phyloP scores from a whole-genome alignment of 2,888 invertebrate genomes.

The Fragum whitleyi region DNA sequence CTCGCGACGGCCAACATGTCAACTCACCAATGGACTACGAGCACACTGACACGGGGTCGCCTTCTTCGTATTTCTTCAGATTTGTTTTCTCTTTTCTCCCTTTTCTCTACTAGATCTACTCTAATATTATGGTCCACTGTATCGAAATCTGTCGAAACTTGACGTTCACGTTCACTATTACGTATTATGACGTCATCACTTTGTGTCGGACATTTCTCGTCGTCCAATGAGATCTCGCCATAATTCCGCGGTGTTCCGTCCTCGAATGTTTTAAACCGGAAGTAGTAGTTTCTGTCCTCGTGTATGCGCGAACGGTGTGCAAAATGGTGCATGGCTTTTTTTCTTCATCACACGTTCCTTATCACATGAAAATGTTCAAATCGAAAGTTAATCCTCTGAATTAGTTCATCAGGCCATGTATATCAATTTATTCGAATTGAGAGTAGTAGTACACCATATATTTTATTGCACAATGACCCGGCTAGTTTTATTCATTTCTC shows the following conservation, averaged over 20 bases:
- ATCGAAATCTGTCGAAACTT: neutral
- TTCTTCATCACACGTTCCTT: too few species aligned
- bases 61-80: neutral
- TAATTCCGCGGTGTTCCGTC: conserved; percentile 5
- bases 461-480: too few species aligned
- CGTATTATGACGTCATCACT: conserved; percentile 2
- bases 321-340: neutral
- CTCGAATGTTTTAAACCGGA: conserved; percentile 11
- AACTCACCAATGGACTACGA: conserved; percentile 6
- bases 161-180: neutral
- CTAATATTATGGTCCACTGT: neutral
- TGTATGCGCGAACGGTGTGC: neutral
- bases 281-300: conserved; percentile 4
- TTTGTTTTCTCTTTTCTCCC: neutral
- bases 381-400: too few species aligned
- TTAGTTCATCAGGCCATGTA: too few species aligned
- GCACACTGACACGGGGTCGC: neutral
- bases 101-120: neutral
- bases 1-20: too few species aligned
- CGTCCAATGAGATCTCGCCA: neutral
- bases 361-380: too few species aligned
- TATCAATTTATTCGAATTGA: too few species aligned
- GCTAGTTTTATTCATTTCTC: too few species aligned
- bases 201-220: neutral
- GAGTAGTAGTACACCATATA: too few species aligned